Evolutionary conservation across 1,140 invertebrate genomes (phyloP).

Genomic region (Neuroterus valhalla): DNA sequence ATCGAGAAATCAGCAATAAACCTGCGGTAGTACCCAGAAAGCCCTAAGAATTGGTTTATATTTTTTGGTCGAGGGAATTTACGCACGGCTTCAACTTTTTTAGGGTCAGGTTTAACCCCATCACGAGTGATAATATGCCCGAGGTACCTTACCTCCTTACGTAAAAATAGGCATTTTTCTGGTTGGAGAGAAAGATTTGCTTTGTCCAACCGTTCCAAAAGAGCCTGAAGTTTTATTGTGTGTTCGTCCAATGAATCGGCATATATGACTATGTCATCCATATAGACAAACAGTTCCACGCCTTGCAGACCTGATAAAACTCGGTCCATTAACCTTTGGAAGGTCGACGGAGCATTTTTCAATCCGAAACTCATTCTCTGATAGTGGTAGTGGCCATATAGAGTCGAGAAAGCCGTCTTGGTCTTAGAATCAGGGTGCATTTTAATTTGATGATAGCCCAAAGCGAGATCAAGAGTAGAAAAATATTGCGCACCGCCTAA

Average conservation of each 20-base stretch:
- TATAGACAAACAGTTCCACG: no score
- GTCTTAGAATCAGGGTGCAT: not conserved
- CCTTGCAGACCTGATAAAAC: no score
- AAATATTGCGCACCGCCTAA: conserved; percentile 2
- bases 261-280: no score
- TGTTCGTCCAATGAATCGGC: no score
- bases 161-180: not conserved
- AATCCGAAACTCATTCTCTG: not conserved
- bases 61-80: conserved; percentile 11
- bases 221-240: no score
- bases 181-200: no score
- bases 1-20: conserved; percentile 11
- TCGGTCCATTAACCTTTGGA: no score
- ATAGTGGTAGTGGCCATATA: conserved; percentile 27
- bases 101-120: not conserved
- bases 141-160: not conserved
- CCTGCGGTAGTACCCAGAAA: not conserved
- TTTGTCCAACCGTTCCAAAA: no score
- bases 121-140: conserved; percentile 3
- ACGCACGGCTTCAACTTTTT: no score
- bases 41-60: conserved; percentile 1
- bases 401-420: conserved; percentile 9
- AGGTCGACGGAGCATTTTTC: no score
- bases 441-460: conserved; percentile 6
- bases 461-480: not conserved